Percentiles rank a stretch among this genome's conserved stretches.
These are phyloP conservation scores for pig (Sus scrofa) DNA, from an alignment of 2,113 vertebrate species.

Conservation along the genomic window DNA sequence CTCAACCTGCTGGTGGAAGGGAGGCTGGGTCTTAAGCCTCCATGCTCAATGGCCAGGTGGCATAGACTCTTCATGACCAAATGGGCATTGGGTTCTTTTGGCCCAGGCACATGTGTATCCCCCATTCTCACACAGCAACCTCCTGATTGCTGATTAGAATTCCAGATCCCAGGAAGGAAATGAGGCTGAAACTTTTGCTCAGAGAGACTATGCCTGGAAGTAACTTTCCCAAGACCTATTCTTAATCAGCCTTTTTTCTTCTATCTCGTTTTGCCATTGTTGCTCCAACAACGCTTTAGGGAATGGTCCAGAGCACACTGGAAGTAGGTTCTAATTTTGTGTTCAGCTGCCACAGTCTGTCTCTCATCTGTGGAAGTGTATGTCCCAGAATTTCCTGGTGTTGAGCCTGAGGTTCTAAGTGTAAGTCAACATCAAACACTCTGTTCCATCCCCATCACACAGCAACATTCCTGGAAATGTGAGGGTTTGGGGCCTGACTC, in stretches of 20 bases:
- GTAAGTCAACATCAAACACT: neutral
- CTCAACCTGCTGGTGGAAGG: neutral
- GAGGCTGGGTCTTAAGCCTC: neutral
- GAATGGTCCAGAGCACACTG: neutral
- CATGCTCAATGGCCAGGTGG: neutral
- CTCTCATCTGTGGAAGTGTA: neutral
- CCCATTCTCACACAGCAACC: neutral
- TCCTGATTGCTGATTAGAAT: neutral
- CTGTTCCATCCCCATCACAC: neutral
- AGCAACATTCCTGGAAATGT: neutral
- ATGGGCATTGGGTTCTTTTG: neutral
- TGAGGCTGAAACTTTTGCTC: neutral
- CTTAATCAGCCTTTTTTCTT: neutral
- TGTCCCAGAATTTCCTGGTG: neutral
- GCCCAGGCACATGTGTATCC: neutral
- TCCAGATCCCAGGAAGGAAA: neutral
- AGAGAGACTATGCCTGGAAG: neutral
- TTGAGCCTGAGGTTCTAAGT: neutral
- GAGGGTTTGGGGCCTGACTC: neutral
- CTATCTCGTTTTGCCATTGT: neutral
- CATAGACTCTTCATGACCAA: neutral
- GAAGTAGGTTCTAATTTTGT: neutral
- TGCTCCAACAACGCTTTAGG: neutral
- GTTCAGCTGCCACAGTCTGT: neutral
- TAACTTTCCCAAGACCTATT: neutral